Evolutionary conservation across 1,140 invertebrate genomes (phyloP).

Genomic region (Lordiphosa mommai): DNA sequence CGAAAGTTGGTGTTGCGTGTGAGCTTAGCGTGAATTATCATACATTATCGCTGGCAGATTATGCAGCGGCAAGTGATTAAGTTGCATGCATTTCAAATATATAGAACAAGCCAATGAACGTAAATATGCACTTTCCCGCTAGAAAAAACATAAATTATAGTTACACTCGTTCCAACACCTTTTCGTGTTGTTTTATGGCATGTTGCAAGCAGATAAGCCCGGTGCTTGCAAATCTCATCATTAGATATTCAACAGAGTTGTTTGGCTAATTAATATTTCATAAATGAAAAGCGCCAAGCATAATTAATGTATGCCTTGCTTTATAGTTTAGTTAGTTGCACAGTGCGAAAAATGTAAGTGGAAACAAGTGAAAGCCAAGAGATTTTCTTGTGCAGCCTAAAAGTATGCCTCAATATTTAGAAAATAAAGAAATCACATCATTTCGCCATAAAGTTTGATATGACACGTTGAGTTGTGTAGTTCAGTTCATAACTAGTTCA

Average conservation of each 20-base stretch:
- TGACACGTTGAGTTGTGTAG: no score
- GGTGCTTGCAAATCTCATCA: conserved; percentile 35
- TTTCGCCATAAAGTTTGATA: background rate
- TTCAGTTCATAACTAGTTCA: no score
- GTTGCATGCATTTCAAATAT: background rate
- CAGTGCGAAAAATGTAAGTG: conserved; percentile 5
- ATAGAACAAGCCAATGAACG: conserved; percentile 50
- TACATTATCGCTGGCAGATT: conserved; percentile 64
- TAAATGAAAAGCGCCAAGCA: conserved; percentile 33
- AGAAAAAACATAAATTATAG: conserved; percentile 25
- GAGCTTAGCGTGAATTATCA: conserved; percentile 53
- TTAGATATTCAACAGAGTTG: conserved; percentile 27
- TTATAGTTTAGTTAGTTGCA: conserved; percentile 12
- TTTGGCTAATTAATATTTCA: conserved; percentile 43
- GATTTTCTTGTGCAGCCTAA: conserved; percentile 22
- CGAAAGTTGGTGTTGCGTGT: conserved; percentile 65
- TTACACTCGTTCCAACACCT: conserved; percentile 6
- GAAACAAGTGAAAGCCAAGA: background rate
- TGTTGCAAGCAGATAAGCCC: conserved; percentile 30
- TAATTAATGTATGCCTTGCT: conserved; percentile 36
- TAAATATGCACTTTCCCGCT: conserved; percentile 46
- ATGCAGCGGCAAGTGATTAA: conserved; percentile 39
- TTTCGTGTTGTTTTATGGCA: conserved; percentile 18
- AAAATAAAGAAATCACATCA: background rate
- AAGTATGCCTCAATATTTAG: conserved; percentile 30